Base-by-base conservation (phyloP, 2,113 vertebrate species). In the Stercorarius parasiticus region DNA sequence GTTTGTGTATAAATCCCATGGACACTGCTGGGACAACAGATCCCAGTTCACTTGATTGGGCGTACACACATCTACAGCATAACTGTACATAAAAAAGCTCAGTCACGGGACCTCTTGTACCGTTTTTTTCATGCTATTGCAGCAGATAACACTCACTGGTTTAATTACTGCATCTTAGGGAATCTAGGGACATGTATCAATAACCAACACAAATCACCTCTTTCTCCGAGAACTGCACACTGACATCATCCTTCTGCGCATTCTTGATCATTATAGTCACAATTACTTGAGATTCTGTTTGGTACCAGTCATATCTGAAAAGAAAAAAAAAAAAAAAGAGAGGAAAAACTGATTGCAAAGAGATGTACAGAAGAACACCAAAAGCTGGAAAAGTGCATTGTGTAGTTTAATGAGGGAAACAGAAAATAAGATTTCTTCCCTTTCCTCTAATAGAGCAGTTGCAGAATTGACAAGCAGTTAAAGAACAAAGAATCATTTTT, bases 281-380 rank as follows among this genome's bases (percentile, higher is more conserved):
- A 43, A 99, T 99, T 94, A 99, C 98, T 96, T 99, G 99, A 95
- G 99, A 99, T 94, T 99, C 99, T 95, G 99, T 99, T 98, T 99
- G 99, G 98, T 99, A 99, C 99, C 99, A 99, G 97, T 99, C 99
- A 66, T 99, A 98, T 93, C 99, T 98, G 92, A 94, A 65, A 72
- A 92, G 43, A 50, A 18, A n/a, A 15, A 71, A 40, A 47, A 15
- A 26, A 16, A 6, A 3, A 2, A 2, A 18, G 25, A 20, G 8
- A 22, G 6, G 15, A 47, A 43, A 69, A 79, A 38, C 5, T 34
- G 47, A 62, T 42, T 42, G 30, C 61, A 85, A 45, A 84, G 40
- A 65, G 13, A 40, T 18, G 25, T 10, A 82, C 14, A 71, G 27
- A 49, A 76, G 10, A 64, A 26, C 15, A 58, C 7, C 13, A 58